Evolutionary conservation across 1,140 invertebrate genomes (phyloP).

Genomic region (Nasonia longicornis): DNA sequence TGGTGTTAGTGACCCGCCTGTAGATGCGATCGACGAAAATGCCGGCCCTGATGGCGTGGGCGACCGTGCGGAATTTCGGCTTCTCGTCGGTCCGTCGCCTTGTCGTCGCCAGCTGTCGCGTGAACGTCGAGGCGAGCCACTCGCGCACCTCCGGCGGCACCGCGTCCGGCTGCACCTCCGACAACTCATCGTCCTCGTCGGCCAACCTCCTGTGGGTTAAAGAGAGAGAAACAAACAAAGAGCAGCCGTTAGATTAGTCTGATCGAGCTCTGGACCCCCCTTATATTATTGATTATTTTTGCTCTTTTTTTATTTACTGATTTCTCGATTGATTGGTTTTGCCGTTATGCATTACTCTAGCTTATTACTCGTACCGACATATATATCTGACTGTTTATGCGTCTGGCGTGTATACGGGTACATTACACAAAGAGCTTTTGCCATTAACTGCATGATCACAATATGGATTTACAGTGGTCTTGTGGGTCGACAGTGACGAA

Average conservation of each 20-base stretch:
- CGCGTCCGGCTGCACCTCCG: constrained; percentile 94
- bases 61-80: constrained; percentile 92
- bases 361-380: not conserved
- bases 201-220: constrained; percentile 73
- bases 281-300: not conserved
- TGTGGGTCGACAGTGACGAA: constrained; percentile 5
- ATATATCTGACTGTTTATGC: not conserved
- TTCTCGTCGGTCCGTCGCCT: constrained; percentile 83
- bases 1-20: constrained; percentile 86
- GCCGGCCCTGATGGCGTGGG: constrained; percentile 96
- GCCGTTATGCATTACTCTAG: not conserved
- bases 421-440: not conserved
- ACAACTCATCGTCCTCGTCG: constrained; percentile 94
- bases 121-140: constrained; percentile 98
- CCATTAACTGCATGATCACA: not conserved
- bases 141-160: constrained; percentile 95
- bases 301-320: not conserved
- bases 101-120: constrained; percentile 84
- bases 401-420: not conserved
- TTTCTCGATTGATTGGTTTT: not conserved
- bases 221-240: constrained; percentile 18
- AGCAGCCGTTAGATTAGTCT: constrained; percentile 14
- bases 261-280: not conserved
- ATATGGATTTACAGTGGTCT: not conserved
- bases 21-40: constrained; percentile 98